A percentile compares a stretch with the other conserved stretches of the same genome.
Conservation (phyloP, 2,888 invertebrate species). For the Drosophila heteroneura region DNA sequence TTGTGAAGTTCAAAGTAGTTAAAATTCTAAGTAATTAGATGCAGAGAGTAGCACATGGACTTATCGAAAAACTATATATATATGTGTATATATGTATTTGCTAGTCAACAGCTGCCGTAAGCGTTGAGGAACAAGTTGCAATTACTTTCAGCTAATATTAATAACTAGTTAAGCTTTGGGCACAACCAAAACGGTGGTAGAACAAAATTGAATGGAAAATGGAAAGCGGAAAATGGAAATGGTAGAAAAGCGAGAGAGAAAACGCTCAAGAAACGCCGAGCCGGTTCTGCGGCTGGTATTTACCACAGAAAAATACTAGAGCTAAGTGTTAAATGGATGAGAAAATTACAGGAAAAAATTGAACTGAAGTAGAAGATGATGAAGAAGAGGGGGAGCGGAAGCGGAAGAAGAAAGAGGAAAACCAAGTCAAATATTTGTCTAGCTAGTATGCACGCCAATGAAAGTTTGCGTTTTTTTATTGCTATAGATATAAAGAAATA, state of each 20-base stretch:
- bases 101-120: constrained; percentile 9
- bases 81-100: neutral
- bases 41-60: neutral
- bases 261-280: constrained; percentile 13
- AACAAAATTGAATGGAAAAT: neutral
- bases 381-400: constrained; percentile 14
- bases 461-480: constrained; percentile 28
- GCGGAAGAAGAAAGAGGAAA: constrained; percentile 36
- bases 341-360: constrained; percentile 23
- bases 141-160: constrained; percentile 30
- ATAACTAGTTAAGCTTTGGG: constrained; percentile 7
- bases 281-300: constrained; percentile 17
- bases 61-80: neutral
- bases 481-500: constrained; percentile 7
- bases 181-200: constrained; percentile 9
- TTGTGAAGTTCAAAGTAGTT: constrained; percentile 2
- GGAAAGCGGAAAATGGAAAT: constrained; percentile 10
- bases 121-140: constrained; percentile 27
- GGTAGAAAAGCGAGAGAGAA: constrained; percentile 11
- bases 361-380: constrained; percentile 3
- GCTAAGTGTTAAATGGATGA: constrained; percentile 46
- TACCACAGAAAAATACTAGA: constrained; percentile 40
- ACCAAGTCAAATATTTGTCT: constrained; percentile 70
- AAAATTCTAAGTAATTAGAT: neutral
- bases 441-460: constrained; percentile 71